A percentile compares a stretch with the other conserved stretches of the same genome.
phyloP scores from a whole-genome alignment of 2,797 vertebrate genomes.

The Anableps anableps region DNA sequence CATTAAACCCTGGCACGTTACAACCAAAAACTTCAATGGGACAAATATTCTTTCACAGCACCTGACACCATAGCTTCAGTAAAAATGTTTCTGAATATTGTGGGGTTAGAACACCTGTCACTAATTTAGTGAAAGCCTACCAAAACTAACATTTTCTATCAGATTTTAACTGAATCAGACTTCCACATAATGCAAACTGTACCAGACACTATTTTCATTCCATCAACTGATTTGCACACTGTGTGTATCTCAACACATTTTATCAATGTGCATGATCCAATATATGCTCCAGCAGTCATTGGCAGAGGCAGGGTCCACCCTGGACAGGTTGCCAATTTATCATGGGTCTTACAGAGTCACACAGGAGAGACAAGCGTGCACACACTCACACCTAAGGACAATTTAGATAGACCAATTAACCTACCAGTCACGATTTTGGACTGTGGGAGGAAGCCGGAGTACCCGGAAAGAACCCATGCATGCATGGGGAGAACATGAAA shows the following conservation, averaged over 20 bases:
- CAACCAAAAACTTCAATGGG: neutral
- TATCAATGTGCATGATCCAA: no score
- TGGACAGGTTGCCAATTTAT: no score
- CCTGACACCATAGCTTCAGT: neutral
- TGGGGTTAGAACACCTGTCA: neutral
- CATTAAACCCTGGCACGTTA: neutral
- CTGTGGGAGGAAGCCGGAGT: neutral
- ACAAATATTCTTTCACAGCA: neutral
- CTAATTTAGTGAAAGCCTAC: neutral
- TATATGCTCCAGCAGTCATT: no score
- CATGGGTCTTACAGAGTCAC: no score
- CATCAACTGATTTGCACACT: neutral
- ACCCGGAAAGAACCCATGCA: neutral
- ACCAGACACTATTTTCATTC: no score
- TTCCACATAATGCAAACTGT: neutral
- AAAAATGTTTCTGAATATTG: neutral
- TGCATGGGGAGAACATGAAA: neutral
- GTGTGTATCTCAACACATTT: neutral
- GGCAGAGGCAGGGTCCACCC: no score
- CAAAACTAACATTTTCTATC: neutral
- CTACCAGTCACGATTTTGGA: neutral
- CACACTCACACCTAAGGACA: neutral
- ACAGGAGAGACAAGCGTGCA: no score
- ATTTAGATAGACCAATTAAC: neutral
- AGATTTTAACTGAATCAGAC: neutral